A percentile compares a stretch with the other conserved stretches of the same genome.
These are phyloP conservation scores for Oscheius myriophilus DNA, from an alignment of 2,888 invertebrate genomes.

Conservation along the genomic window DNA sequence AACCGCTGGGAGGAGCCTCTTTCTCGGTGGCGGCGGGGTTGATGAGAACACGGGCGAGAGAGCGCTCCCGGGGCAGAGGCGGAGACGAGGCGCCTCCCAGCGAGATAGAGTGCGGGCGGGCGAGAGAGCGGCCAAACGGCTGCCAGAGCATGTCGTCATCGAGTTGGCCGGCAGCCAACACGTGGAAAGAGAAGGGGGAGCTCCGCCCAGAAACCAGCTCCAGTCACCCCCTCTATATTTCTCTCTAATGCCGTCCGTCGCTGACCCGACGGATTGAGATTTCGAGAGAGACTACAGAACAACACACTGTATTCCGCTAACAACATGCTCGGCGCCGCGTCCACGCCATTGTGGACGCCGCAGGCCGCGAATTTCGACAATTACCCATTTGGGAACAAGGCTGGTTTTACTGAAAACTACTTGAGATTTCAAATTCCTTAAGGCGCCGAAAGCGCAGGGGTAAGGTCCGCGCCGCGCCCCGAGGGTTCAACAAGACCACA, in stretches of 20 bases:
- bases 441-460: too few species aligned
- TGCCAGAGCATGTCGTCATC: conserved; percentile 21
- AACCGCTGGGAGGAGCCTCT: conserved; percentile 15
- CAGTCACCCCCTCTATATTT: conserved; percentile 17
- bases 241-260: background rate
- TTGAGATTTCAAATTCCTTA: too few species aligned
- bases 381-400: conserved; percentile 24
- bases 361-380: conserved; percentile 33
- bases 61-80: too few species aligned
- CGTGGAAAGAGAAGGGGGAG: conserved; percentile 21
- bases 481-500: too few species aligned
- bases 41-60: conserved; percentile 15
- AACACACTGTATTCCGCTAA: too few species aligned
- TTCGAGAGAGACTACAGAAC: too few species aligned
- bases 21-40: conserved; percentile 8
- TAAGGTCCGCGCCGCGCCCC: too few species aligned
- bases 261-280: too few species aligned
- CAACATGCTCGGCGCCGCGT: conserved; percentile 28
- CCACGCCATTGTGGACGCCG: conserved; percentile 34
- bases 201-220: conserved; percentile 32
- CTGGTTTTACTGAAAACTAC: background rate
- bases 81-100: background rate
- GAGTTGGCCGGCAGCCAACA: conserved; percentile 28
- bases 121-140: conserved; percentile 7
- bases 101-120: conserved; percentile 1